These are phyloP conservation scores for Cochlearius cochlearius DNA, from an alignment of 2,113 vertebrate species.

Conservation along the genomic window DNA sequence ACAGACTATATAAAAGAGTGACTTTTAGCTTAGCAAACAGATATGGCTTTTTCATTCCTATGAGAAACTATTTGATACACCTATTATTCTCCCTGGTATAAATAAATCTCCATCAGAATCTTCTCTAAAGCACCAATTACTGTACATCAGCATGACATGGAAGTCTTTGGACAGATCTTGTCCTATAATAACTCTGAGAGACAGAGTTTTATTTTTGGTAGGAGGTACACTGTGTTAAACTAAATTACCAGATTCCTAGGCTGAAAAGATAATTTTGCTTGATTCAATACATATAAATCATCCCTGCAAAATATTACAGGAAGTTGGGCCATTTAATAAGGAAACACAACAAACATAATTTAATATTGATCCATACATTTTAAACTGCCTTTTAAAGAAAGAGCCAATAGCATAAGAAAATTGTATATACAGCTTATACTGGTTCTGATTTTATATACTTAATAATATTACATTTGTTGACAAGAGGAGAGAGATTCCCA, in stretches of 20 bases:
- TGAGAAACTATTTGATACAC: not conserved
- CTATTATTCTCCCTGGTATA: not conserved
- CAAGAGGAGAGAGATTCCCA: not conserved
- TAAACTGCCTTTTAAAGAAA: not conserved
- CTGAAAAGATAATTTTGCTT: slow-evolving; percentile 48
- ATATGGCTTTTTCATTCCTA: not conserved
- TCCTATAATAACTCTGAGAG: slow-evolving; percentile 3
- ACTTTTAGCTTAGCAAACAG: not conserved
- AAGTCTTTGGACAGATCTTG: not conserved
- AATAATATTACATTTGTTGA: not conserved
- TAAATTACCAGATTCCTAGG: slow-evolving; percentile 55
- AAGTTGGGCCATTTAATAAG: slow-evolving; percentile 51
- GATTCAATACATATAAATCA: slow-evolving; percentile 37
- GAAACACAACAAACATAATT: slow-evolving; percentile 37
- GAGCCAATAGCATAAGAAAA: not conserved
- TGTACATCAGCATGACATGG: not conserved
- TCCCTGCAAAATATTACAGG: not conserved
- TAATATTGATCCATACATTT: slow-evolving; percentile 30
- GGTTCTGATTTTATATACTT: not conserved
- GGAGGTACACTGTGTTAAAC: slow-evolving; percentile 28
- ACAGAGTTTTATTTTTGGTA: slow-evolving; percentile 53
- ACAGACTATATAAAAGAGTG: not conserved
- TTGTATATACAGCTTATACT: not conserved
- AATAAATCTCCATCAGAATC: not conserved
- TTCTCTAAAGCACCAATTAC: slow-evolving; percentile 12